Evolutionary conservation across 2,797 vertebrate species (phyloP).

Genomic region (Morus bassanus): DNA sequence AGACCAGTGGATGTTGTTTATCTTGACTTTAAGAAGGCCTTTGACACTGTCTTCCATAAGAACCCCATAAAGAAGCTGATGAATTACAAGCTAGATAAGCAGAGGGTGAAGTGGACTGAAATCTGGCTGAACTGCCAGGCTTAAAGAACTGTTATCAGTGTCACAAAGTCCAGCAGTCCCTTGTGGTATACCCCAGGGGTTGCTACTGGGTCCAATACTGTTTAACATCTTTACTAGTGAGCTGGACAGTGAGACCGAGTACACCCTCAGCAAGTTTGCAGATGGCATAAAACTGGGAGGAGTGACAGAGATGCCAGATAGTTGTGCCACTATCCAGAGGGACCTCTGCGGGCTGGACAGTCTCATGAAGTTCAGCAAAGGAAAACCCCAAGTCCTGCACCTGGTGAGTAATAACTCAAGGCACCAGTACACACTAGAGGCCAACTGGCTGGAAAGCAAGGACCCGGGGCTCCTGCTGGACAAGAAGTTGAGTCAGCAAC

Average conservation of each 20-base stretch:
- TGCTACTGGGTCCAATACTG: not conserved
- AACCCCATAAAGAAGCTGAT: not conserved
- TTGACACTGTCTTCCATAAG: not conserved
- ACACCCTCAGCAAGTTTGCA: not conserved
- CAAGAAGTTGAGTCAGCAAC: not conserved
- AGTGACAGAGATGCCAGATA: not conserved
- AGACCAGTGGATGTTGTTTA: not conserved
- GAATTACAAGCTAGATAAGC: not conserved
- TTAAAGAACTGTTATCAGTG: not conserved
- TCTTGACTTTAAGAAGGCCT: accelerated
- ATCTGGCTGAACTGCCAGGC: not conserved
- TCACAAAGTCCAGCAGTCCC: not conserved
- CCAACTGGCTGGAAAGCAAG: not conserved
- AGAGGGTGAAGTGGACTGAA: not conserved
- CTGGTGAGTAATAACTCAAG: not conserved
- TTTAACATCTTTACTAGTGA: not conserved
- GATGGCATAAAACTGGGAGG: not conserved
- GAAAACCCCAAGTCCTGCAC: not conserved
- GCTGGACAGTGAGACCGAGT: not conserved
- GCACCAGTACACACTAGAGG: not conserved
- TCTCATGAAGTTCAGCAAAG: not conserved
- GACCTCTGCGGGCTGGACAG: not conserved
- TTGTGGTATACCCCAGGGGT: not conserved
- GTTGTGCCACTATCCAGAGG: not conserved
- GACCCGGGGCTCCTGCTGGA: not conserved